Base-by-base conservation (phyloP, 2,888 invertebrate genomes). In the Drosophila pegasa region DNA sequence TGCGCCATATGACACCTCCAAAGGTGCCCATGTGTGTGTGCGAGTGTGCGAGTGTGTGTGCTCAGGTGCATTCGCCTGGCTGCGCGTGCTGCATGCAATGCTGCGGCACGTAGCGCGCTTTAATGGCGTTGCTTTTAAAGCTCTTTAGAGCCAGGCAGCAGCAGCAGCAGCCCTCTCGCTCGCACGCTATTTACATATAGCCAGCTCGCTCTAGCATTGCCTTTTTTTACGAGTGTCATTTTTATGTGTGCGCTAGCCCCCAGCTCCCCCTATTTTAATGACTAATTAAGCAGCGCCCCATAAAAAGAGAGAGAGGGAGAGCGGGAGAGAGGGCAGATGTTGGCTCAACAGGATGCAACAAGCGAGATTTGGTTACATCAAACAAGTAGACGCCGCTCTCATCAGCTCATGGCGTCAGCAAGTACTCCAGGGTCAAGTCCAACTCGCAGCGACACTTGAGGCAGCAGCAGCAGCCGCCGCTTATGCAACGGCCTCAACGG, bases 71-170 rank as follows among this genome's bases (percentile, higher is more conserved):
- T 76, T 63, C 52, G 62, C 38, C 57, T 48, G 45, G 52, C 64
- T 69, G 59, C 59, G 79, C 83, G 85, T 87, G 83, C 74, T 78
- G 83, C 83, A 83, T 83, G 83, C 83, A 81, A 83, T 61, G 75
- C n/a, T 63, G 75, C 80, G 66, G 62, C 65, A 63, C 56, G 64
- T 33, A 41, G 63, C 43, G 35, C 70, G 61, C 85, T 87, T 83
- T 83, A 83, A 83, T 83, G 83, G 83, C 87, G 83, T 87, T 76
- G 86, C 60, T 72, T 81, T 83, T 87, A 83, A 87, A 87, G 87
- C 73, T 81, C 75, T 71, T 61, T 64, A 66, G 74, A 61, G 67
- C 14, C 29, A 20, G 43, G 37, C n/a, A 7, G 54, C 62, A 60
- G 58, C 16, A 7, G 20, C 54, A 43, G 25, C 38, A 29, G 40